Percentiles rank a stretch among this genome's conserved stretches.
phyloP scores from a whole-genome alignment of 2,888 invertebrate species.

The Ochropleura plecta region DNA sequence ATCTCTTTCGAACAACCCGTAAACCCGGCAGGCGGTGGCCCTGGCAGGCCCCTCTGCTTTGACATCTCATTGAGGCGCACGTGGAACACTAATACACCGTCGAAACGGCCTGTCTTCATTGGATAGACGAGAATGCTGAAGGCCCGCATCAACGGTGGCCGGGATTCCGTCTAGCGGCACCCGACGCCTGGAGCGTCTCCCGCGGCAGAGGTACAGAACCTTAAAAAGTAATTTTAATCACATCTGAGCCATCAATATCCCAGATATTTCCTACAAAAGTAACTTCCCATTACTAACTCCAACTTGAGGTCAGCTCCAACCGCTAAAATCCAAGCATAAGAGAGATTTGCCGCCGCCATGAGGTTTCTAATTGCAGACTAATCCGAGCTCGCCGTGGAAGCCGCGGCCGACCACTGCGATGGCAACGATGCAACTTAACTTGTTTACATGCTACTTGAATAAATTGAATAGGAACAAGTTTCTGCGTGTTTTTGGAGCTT shows the following conservation, averaged over 20 bases:
- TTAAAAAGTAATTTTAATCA: neutral
- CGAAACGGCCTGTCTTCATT: no score
- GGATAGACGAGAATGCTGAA: no score
- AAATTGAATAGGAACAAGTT: conserved; percentile 1
- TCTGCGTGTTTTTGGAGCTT: neutral
- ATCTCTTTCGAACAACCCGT: no score
- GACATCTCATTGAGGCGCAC: no score
- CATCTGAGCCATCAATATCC: neutral
- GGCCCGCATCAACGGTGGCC: no score
- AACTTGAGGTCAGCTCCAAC: conserved; percentile 33
- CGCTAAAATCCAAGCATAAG: conserved; percentile 29
- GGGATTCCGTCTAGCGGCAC: no score
- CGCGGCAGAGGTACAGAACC: no score
- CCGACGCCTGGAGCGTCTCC: no score
- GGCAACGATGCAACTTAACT: conserved; percentile 40
- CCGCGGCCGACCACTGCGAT: conserved; percentile 42
- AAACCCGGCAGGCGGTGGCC: no score
- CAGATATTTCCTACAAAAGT: neutral
- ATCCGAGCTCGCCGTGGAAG: conserved; percentile 65
- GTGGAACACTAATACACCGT: no score
- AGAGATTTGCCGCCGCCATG: conserved; percentile 61
- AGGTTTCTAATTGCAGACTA: conserved; percentile 73
- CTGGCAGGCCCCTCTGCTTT: no score
- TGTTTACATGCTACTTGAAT: conserved; percentile 34
- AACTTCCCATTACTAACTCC: conserved; percentile 9